Evolutionary conservation across 2,888 invertebrate genomes (phyloP), one percentile per base, ranked within the genome.

Genomic region (Hipparchia semele): DNA sequence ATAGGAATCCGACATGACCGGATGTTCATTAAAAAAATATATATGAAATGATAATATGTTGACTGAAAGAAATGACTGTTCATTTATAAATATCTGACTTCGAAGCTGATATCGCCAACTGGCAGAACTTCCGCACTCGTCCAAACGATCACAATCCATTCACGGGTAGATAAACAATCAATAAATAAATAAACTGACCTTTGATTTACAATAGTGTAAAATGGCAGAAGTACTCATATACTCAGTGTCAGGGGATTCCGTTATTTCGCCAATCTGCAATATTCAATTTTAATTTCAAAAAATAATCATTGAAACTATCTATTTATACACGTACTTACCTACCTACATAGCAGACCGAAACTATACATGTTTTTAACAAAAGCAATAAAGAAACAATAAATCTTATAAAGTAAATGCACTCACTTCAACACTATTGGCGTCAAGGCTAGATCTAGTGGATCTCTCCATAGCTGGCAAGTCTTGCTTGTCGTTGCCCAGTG

Each of bases 121-220:
- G 39, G 39, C 39, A 39, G 39, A 39, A 5, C 39, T 39, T 39
- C 39, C 39, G 39, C 39, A 39, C 39, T 39, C 39, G 39, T 5
- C 39, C 39, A 4, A 39, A 39, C 39, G 39, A 5, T 39, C 3
- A 39, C 39, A 39, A 39, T 5, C 39, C 39, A 39, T 39, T 39
- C 39, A 39, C 39, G 39, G 5, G 5, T 39, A 39, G 23, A 39
- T 39, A 39, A 39, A 39, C 39, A 4, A 39, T 4, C 39, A 39
- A 39, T 39, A 4, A 39, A 39, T 39, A 39, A 39, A 39, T 8
- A 23, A 53, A 33, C 49, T 97, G 45, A 95, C 95, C 93, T 97
- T 97, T 71, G 95, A 95, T 91, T 98, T 97, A 92, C 98, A 98
- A 83, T 97, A 97, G 85, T 95, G 95, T 84, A 98, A 94, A 78